Evolutionary conservation across 2,113 vertebrate genomes (phyloP).

Genomic region (Casuarius casuarius): DNA sequence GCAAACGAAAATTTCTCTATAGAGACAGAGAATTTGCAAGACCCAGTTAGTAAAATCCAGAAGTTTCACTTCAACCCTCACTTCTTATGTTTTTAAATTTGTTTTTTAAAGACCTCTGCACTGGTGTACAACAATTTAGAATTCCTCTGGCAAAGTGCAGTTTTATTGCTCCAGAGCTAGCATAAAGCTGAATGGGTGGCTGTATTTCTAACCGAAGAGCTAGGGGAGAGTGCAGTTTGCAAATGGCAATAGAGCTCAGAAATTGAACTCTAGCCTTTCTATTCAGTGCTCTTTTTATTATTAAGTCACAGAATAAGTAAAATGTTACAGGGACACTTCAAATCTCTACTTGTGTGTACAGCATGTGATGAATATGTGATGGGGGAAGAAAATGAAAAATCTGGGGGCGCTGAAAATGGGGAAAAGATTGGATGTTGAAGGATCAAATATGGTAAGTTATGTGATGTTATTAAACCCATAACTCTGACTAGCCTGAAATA

Average conservation of each 20-base stretch:
- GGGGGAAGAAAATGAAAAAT: slow-evolving; percentile 50
- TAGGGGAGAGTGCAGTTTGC: slow-evolving; percentile 51
- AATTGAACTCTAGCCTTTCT: slow-evolving; percentile 62
- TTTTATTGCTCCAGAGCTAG: slow-evolving; percentile 65
- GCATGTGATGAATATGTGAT: slow-evolving; percentile 41
- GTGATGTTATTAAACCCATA: background rate
- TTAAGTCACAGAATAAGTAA: slow-evolving; percentile 66
- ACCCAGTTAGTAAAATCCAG: background rate
- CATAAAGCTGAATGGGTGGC: slow-evolving; percentile 63
- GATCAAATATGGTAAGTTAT: background rate
- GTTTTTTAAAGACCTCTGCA: slow-evolving; percentile 45
- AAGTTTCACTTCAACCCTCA: background rate
- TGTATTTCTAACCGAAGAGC: slow-evolving; percentile 66
- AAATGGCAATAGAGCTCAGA: slow-evolving; percentile 54
- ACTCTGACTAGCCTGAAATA: background rate
- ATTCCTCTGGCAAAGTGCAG: slow-evolving; percentile 40
- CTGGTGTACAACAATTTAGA: slow-evolving; percentile 41
- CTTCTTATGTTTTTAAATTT: slow-evolving; percentile 21
- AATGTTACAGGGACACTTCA: slow-evolving; percentile 56
- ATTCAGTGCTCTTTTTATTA: slow-evolving; percentile 65
- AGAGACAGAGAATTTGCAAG: background rate
- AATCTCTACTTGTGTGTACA: slow-evolving; percentile 57
- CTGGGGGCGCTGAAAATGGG: slow-evolving; percentile 1
- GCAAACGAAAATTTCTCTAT: background rate
- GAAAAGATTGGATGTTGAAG: background rate